Evolutionary conservation across 2,797 vertebrate genomes (phyloP).

Genomic region (Hippopotamyrus pictus): DNA sequence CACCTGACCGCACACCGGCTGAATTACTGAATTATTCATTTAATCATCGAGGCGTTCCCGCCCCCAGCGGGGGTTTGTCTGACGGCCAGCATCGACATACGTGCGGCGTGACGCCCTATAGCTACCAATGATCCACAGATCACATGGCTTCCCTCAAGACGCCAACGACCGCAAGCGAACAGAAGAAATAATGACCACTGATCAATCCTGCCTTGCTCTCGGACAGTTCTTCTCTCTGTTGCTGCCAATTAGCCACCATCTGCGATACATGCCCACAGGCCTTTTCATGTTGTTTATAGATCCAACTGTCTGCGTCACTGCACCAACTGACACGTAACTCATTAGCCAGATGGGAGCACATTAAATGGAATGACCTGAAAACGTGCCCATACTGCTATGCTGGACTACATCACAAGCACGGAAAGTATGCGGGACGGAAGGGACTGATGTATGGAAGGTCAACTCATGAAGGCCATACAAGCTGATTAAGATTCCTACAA

Average conservation of each 20-base stretch:
- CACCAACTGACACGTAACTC: conserved; percentile 47
- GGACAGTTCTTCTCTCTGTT: background rate
- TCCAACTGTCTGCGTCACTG: background rate
- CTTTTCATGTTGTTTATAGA: background rate
- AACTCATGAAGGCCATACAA: background rate
- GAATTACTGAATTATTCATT: background rate
- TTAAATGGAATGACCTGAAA: background rate
- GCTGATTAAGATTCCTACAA: background rate
- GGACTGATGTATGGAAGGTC: background rate
- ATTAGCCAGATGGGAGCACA: conserved; percentile 21
- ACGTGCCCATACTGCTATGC: background rate
- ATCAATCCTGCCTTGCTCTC: background rate
- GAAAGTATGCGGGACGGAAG: background rate
- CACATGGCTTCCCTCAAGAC: background rate
- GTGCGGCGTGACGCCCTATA: background rate
- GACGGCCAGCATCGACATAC: background rate
- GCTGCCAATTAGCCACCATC: background rate
- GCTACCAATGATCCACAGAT: background rate
- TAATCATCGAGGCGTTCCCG: background rate
- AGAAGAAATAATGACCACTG: background rate
- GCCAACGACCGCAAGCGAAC: background rate
- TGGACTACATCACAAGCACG: background rate
- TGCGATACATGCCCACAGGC: background rate
- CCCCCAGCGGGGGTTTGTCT: background rate
- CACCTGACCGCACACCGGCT: background rate